phyloP scores from a whole-genome alignment of 2,113 vertebrate species.

The Sorex araneus region DNA sequence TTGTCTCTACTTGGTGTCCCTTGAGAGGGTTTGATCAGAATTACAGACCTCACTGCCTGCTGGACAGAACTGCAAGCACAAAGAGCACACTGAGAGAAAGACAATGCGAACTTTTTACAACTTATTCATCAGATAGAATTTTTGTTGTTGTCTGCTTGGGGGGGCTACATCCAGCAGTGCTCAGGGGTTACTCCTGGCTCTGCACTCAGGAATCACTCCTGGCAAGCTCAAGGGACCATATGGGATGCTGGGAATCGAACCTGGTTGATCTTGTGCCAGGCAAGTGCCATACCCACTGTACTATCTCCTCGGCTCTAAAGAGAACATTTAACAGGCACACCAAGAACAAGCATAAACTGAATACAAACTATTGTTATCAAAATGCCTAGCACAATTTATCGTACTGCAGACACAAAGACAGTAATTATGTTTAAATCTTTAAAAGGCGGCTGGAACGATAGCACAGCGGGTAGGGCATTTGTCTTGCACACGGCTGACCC shows the following conservation, averaged over 20 bases:
- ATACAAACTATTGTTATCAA: constrained; percentile 41
- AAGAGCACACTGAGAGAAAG: background rate
- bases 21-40: background rate
- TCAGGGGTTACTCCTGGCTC: no score
- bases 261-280: no score
- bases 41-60: background rate
- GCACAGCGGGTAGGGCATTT: no score
- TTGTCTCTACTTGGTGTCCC: background rate
- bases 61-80: background rate
- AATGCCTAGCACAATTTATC: constrained; percentile 8
- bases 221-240: no score
- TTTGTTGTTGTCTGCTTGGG: background rate
- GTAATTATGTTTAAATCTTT: background rate
- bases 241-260: no score
- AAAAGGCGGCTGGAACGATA: no score
- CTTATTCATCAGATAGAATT: background rate
- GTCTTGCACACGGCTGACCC: no score
- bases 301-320: no score
- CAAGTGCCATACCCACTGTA: no score
- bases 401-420: background rate
- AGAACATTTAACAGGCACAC: background rate
- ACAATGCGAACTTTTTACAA: background rate
- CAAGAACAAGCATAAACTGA: background rate
- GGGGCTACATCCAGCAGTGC: no score
- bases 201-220: no score